Percentiles rank a stretch among this genome's conserved stretches.
phyloP scores from a whole-genome alignment of 2,113 vertebrate genomes.

The Ptychochromis oligacanthus region DNA sequence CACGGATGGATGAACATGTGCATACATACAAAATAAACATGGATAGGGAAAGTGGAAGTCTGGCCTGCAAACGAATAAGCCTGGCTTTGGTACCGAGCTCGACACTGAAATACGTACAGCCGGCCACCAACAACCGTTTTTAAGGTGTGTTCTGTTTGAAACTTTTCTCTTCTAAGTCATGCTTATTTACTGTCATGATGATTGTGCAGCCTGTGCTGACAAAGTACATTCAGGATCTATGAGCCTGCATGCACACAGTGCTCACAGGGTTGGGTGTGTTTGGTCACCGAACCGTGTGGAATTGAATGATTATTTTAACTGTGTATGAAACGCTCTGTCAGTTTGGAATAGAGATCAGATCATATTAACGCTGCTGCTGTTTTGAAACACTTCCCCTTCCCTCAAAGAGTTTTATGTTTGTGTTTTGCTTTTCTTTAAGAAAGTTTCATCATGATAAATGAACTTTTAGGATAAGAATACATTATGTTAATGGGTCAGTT shows the following conservation, averaged over 20 bases:
- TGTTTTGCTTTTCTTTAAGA: background rate
- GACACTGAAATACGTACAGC: background rate
- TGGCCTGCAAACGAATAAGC: slow-evolving; percentile 1
- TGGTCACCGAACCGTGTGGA: slow-evolving; percentile 3
- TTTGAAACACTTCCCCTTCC: background rate
- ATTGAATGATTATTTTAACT: slow-evolving; percentile 19
- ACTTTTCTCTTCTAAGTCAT: slow-evolving; percentile 45
- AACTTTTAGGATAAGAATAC: slow-evolving; percentile 16
- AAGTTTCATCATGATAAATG: slow-evolving; percentile 1
- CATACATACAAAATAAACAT: slow-evolving; percentile 38
- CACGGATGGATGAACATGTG: slow-evolving; percentile 43
- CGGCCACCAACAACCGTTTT: slow-evolving; percentile 1
- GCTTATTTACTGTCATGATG: slow-evolving; percentile 31
- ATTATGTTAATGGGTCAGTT: slow-evolving; percentile 45
- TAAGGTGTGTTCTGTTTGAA: slow-evolving; percentile 15
- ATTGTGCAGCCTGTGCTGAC: slow-evolving; percentile 6
- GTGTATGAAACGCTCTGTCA: background rate
- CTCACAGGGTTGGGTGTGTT: background rate
- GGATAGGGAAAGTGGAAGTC: slow-evolving; percentile 17
- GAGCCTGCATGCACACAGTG: background rate
- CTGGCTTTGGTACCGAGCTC: background rate
- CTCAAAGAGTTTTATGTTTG: background rate
- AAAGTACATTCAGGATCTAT: background rate
- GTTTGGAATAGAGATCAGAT: slow-evolving; percentile 7
- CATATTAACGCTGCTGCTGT: background rate